These are phyloP conservation scores for Poecilia picta DNA, from an alignment of 2,797 vertebrate genomes.

Conservation along the genomic window DNA sequence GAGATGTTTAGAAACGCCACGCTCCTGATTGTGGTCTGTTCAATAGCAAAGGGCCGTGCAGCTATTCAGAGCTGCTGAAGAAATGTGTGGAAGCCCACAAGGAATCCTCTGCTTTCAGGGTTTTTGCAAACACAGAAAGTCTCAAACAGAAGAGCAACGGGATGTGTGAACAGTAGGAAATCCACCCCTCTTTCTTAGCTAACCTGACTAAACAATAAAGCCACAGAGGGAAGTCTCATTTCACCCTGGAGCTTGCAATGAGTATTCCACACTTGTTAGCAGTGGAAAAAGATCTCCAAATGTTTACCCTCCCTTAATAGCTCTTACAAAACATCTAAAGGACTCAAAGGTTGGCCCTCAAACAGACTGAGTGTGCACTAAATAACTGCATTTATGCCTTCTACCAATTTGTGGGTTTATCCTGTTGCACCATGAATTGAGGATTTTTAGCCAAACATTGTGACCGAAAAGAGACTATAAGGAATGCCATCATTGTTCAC, in stretches of 20 bases:
- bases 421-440: background rate
- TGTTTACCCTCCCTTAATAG: slow-evolving; percentile 58
- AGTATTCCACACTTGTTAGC: slow-evolving; percentile 41
- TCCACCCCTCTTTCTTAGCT: slow-evolving; percentile 63
- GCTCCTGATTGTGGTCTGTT: slow-evolving; percentile 76
- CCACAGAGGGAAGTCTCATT: slow-evolving; percentile 52
- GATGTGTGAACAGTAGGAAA: slow-evolving; percentile 75
- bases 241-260: slow-evolving; percentile 38
- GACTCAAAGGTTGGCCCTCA: slow-evolving; percentile 35
- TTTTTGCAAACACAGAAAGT: slow-evolving; percentile 81
- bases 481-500: background rate
- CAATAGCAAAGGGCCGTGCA: slow-evolving; percentile 68
- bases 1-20: slow-evolving; percentile 78
- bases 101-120: slow-evolving; percentile 77
- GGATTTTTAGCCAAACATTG: background rate
- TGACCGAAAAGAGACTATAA: background rate
- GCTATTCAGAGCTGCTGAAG: slow-evolving; percentile 70
- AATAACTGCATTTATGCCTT: background rate
- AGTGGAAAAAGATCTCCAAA: slow-evolving; percentile 40
- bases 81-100: slow-evolving; percentile 81
- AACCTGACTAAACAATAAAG: slow-evolving; percentile 50
- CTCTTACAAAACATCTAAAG: slow-evolving; percentile 36
- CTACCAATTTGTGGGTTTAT: background rate
- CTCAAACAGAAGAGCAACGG: slow-evolving; percentile 76
- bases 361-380: slow-evolving; percentile 25